Evolutionary conservation across 2,888 invertebrate species (phyloP).

Genomic region (Willowsia nigromaculata): DNA sequence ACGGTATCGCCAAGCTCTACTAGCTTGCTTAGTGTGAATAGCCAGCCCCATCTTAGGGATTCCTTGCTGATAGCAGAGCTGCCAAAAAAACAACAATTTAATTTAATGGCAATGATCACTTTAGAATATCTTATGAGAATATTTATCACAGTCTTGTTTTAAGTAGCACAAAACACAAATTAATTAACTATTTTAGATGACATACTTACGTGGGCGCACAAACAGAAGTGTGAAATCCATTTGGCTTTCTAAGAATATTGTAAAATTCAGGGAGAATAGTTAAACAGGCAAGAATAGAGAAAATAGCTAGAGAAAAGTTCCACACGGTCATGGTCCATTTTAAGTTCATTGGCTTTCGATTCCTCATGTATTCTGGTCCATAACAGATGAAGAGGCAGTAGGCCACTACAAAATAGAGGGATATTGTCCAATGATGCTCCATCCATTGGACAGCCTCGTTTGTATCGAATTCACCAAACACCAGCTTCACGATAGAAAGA

Average conservation of each 20-base stretch:
- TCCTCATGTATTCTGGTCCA: constrained; percentile 96
- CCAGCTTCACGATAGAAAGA: constrained; percentile 51
- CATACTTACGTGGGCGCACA: constrained; percentile 90
- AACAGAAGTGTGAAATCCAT: constrained; percentile 96
- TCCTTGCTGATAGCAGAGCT: constrained; percentile 82
- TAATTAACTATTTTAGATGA: background rate
- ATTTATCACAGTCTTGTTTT: too few species aligned
- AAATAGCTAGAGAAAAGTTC: constrained; percentile 95
- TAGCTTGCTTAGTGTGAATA: constrained; percentile 97
- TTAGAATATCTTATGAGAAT: too few species aligned
- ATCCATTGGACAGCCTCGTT: constrained; percentile 95
- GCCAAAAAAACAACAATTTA: too few species aligned
- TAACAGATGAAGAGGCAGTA: constrained; percentile 97
- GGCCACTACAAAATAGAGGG: constrained; percentile 92
- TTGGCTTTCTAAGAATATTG: constrained; percentile 88
- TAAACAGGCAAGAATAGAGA: constrained; percentile 95
- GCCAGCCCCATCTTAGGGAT: constrained; percentile 98
- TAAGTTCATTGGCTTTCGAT: constrained; percentile 93
- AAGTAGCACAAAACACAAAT: background rate
- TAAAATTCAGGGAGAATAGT: constrained; percentile 94
- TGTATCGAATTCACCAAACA: constrained; percentile 88
- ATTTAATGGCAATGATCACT: too few species aligned
- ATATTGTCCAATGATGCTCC: constrained; percentile 96
- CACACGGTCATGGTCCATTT: constrained; percentile 92
- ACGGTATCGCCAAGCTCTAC: constrained; percentile 97